These are phyloP conservation scores for Microcebus ravelobensis DNA, from an alignment of 2,113 vertebrate genomes.

Conservation along the genomic window DNA sequence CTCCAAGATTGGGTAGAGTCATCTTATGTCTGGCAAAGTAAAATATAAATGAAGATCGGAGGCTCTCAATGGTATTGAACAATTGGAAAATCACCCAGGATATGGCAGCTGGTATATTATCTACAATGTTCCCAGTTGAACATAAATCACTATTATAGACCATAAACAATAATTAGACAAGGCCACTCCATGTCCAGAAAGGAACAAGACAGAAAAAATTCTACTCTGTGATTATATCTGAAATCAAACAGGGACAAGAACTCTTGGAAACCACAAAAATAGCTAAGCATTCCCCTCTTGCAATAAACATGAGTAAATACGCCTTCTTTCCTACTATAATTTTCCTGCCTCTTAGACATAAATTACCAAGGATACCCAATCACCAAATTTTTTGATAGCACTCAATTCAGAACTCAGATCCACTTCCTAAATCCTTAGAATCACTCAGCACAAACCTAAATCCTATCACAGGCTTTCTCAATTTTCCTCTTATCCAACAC, in stretches of 20 bases:
- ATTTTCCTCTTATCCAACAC: not conserved
- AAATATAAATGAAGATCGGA: not conserved
- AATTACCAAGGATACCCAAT: not conserved
- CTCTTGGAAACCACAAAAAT: not conserved
- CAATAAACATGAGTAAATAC: not conserved
- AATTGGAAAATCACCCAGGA: not conserved
- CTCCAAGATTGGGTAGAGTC: not conserved
- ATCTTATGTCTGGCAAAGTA: not conserved
- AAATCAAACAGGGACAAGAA: not conserved
- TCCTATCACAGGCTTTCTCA: not conserved
- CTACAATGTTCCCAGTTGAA: not conserved
- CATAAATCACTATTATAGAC: not conserved
- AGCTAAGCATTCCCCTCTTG: not conserved
- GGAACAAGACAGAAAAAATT: not conserved
- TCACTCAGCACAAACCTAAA: not conserved
- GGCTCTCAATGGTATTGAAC: not conserved
- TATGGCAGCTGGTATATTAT: not conserved
- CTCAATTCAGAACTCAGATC: not conserved
- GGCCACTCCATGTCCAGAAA: not conserved
- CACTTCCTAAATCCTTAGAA: not conserved
- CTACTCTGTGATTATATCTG: not conserved
- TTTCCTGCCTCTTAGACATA: not conserved
- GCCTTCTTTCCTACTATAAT: not conserved
- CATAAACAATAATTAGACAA: not conserved
- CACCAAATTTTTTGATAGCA: not conserved